Base-by-base conservation (phyloP, 37 sponge, comb jelly and placozoan genomes). In the Axinella damicornis region DNA sequence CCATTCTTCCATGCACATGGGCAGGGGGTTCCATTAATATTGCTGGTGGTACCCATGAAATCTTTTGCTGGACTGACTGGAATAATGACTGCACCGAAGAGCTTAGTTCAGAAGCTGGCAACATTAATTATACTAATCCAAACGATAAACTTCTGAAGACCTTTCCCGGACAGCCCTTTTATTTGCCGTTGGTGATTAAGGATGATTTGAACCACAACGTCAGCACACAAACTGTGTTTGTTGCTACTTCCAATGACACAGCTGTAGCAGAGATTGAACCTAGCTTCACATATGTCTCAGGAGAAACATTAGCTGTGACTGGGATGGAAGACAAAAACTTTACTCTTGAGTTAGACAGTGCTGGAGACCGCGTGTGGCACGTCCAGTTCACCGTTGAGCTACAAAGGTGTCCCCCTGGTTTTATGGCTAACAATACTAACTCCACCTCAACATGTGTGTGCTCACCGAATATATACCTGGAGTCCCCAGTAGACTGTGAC, bases 1-100 rank as follows among this genome's bases (percentile, higher is more conserved):
- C 92, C 22, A 56, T 91, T 22, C 40, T 63, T 15, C 82, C 85
- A 2, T 91, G 92, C 34, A 21, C 84, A 2, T 70, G 61, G 64
- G 71, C 61, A 32, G 86, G 78, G 2, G 52, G 56, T 22, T n/a
- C 41, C 12, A 54, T n/a, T n/a, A n/a, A n/a, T n/a, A n/a, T 2
- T 2, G n/a, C 4, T 22, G 20, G 31, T 20, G 4, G 25, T 2
- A 22, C 34, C 12, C 13, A 16, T 31, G 21, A 32, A 53, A 32
- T 64, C 38, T 53, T 80, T 13, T 69, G 81, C 31, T 80, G 81
- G 81, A 24, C 52, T 13, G 70, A 55, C 16, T 80, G 70, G 70
- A 6, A 61, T 19, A 16, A 16, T 18, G 38, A 32, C 21, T 60
- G 63, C 12, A 2, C 6, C 5, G n/a, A n/a, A n/a, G n/a, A n/a